Evolutionary conservation across 2,113 vertebrate species (phyloP).

Genomic region (Excalfactoria chinensis): DNA sequence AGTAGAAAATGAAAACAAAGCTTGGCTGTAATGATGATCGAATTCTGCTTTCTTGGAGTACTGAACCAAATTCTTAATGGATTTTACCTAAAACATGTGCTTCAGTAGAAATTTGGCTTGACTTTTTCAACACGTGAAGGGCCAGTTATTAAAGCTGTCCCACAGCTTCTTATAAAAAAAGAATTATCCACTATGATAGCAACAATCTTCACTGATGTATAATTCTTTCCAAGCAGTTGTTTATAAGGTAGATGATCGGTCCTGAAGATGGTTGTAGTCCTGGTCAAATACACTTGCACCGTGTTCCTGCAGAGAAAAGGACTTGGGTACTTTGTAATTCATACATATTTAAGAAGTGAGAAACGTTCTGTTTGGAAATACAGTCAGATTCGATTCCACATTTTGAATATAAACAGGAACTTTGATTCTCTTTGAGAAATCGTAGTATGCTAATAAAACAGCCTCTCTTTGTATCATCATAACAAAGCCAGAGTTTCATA

Average conservation of each 20-base stretch:
- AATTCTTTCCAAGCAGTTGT: neutral
- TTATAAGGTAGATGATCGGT: neutral
- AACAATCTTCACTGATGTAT: neutral
- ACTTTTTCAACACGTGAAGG: neutral
- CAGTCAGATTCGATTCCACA: neutral
- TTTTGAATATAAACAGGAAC: slow-evolving; percentile 5
- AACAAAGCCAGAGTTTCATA: neutral
- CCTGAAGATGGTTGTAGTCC: neutral
- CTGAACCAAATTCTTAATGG: neutral
- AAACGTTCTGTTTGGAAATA: neutral
- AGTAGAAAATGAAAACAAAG: neutral
- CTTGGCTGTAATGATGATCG: neutral
- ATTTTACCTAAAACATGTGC: neutral
- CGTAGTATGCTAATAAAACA: neutral
- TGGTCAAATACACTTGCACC: neutral
- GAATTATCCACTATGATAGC: neutral
- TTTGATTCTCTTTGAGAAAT: neutral
- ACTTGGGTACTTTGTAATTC: neutral
- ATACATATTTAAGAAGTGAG: neutral
- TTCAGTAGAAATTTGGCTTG: neutral
- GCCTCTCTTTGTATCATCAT: neutral
- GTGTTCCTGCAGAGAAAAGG: neutral
- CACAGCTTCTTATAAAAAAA: neutral
- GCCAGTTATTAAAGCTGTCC: neutral
- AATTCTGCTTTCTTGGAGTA: neutral